Conservation (phyloP, 2,888 invertebrate species). For the Clivina fossor region DNA sequence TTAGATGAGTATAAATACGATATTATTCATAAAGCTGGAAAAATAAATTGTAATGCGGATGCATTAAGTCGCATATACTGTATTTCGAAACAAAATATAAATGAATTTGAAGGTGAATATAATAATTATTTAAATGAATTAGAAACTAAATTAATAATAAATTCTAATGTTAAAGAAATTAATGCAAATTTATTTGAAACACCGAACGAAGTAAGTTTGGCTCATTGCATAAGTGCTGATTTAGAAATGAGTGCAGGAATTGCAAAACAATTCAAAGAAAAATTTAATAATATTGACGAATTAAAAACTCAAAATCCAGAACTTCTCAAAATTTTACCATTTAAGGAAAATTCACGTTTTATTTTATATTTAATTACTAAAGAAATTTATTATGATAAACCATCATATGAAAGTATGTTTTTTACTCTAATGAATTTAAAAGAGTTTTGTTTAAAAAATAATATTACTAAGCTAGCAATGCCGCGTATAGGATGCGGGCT, state of each 20-base stretch:
- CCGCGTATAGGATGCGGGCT: background rate
- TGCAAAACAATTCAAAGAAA: background rate
- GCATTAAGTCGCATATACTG: too few relatives aligned
- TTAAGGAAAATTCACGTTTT: background rate
- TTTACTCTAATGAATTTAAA: background rate
- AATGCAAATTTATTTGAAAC: too few relatives aligned
- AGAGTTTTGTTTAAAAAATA: background rate
- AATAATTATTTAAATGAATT: background rate
- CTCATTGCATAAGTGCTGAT: background rate
- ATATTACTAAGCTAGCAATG: constrained; percentile 1
- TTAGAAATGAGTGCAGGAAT: background rate
- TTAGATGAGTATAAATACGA: too few relatives aligned
- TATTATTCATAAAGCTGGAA: too few relatives aligned
- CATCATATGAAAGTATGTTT: background rate
- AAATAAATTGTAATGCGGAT: too few relatives aligned
- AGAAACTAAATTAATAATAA: background rate
- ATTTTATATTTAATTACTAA: background rate
- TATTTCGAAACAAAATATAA: too few relatives aligned
- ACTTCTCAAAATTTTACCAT: background rate
- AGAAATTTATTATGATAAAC: background rate
- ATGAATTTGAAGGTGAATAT: too few relatives aligned
- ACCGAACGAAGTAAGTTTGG: background rate
- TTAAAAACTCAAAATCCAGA: background rate
- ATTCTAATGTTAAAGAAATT: too few relatives aligned
- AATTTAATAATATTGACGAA: background rate